Evolutionary conservation across 2,888 invertebrate species (phyloP), one percentile per base, ranked within the genome.

Genomic region (Corbicula japonica): DNA sequence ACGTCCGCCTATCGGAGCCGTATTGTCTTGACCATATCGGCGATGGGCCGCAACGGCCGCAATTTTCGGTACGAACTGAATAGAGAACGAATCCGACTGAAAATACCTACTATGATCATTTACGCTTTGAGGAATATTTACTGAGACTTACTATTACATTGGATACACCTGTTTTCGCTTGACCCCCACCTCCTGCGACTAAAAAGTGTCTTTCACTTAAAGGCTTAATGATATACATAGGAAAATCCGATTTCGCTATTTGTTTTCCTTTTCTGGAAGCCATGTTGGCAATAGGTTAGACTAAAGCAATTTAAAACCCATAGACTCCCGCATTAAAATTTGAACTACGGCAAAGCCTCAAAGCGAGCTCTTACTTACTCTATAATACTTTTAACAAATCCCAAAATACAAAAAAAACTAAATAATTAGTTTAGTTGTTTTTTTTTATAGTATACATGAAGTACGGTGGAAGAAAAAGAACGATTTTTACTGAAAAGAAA

Each of bases 111-210:
- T 38, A 38, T 18, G 41, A 12, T 8, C 41, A 38, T 18, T 38
- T 8, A 12, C 8, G 10, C 41, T 8, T 12, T 38, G 41, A 15
- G 8, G 41, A 12, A 12, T 38, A 38, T 38, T 12, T 12, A 38
- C 8, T 34, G 18, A 32, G 5, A 54, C 83, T 71, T 88, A 93
- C 98, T 94, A 99, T 97, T 93, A 98, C 98, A 95, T 99, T 99
- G 44, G 97, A 97, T 71, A 99, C 97, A 69, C 99, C 99, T 56
- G 99, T 99, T 94, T 98, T 98, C 21, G 98, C 96, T 44, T 97
- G 96, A 73, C 99, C 99, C 78, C 99, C 99, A 69, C 99, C 99
- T 69, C 99, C 99, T 82, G 97, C 99, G 60, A 99, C 98, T 80
- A 99, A 94, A 89, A 99, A 96, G 95, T 98, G 98, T 86, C 98